Base-by-base conservation (phyloP, 2,113 vertebrate genomes). In the Myocastor coypus region DNA sequence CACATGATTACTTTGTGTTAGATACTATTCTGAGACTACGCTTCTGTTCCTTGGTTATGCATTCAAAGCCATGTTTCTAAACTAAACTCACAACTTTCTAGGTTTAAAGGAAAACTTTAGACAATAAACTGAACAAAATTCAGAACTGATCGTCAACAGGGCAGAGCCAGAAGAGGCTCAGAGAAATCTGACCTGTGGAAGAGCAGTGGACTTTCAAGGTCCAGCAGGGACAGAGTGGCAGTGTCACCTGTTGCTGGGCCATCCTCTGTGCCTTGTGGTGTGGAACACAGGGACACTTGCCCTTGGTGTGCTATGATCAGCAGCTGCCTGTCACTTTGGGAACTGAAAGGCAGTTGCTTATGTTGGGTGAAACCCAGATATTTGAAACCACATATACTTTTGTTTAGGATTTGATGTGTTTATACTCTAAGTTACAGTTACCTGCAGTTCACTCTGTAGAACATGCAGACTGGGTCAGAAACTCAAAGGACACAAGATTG, bases 31-130 rank as follows among this genome's bases (percentile, higher is more conserved):
- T 69, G 40, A 57, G 37, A 94, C 11, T 77, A 71, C 40, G 68
- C 13, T 59, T 61, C 32, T 16, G 4, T 64, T 75, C 34, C 50
- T 42, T 85, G 50, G 40, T n/a, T 73, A 69, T 28, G 46, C 34
- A 63, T 81, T 89, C 46, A 86, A 96, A 92, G 17, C 28, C 50
- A 34, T 19, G 69, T 68, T 90, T 84, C 59, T n/a, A 82, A 71
- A 75, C 50, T 55, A 92, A 89, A 77, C 30, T 63, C 57, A 63
- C 40, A 59, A 42, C 52, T 57, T 73, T 32, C 22, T 12, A 4
- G 22, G 10, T 78, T 77, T 64, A 88, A 83, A 92, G 37, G 73
- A 68, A 77, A 77, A 28, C 68, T 59, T 30, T 14, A 52, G 69
- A 78, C 26, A 34, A 83, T 87, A 87, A 55, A 73, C 68, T 59